Base-by-base conservation (phyloP, 2,797 vertebrate species). In the Enteromius afrohamiltoni region DNA sequence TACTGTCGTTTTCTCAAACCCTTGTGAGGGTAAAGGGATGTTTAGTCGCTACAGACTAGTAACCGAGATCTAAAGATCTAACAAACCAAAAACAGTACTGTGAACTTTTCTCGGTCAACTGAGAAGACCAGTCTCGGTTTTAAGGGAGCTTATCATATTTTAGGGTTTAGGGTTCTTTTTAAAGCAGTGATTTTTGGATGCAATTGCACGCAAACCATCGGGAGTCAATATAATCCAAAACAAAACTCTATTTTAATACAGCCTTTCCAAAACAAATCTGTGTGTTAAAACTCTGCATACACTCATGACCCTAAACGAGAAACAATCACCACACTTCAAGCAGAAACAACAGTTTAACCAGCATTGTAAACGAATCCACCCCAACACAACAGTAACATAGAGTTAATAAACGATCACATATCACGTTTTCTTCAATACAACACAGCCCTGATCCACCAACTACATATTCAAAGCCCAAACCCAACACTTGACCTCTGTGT, bases 401-500 rank as follows among this genome's bases (percentile, higher is more conserved):
- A 8, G 51, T 55, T 55, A 0, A 55, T 10, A 62, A 53, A 9
- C 11, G 1, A 23, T 3, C 1, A 0, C 31, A 37, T 2, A 31
- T 49, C 23, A 0, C 60, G 2, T 29, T 29, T 29, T 10, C n/a
- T 0, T 31, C 42, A 29, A 19, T 17, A 45, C 14, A 40, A 6
- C 21, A 2, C 47, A 21, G 17, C 31, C 3, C 31, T 40, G 17
- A 58, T 76, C 40, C 31, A n/a, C 0, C 9, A 3, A 10, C 40
- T 0, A 1, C 7, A n/a, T 3, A 62, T 62, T 77, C 21, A 77
- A 29, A 21, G 8, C 37, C 2, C 0, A 62, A 62, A 62, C 4
- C 75, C 23, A 26, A 64, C 75, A 77, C 42, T 7, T 62, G 55
- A 77, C 58, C 75, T 19, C 23, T 0, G 10, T 60, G 37, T 77